A percentile compares a stretch with the other conserved stretches of the same genome.
Evolutionary conservation across 2,113 vertebrate species (phyloP).

Genomic region (Gavia stellata): DNA sequence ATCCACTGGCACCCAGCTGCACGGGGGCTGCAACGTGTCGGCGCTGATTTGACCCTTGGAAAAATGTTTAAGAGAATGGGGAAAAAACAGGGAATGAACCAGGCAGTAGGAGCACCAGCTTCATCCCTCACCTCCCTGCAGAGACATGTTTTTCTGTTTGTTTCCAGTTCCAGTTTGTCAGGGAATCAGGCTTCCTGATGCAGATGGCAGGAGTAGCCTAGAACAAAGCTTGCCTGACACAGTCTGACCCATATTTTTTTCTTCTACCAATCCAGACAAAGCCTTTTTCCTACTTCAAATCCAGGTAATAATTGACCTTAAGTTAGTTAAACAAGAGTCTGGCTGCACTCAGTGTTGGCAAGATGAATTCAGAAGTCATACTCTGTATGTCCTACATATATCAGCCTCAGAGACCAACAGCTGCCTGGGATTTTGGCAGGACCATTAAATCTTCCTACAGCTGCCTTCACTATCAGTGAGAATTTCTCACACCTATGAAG

Average conservation of each 20-base stretch:
- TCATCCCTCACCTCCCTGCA: neutral
- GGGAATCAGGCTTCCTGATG: neutral
- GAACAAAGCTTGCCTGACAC: neutral
- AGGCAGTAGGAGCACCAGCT: neutral
- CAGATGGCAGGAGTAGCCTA: neutral
- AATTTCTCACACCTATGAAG: neutral
- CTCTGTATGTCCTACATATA: neutral
- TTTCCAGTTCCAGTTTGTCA: neutral
- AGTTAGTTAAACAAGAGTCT: neutral
- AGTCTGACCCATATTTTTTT: neutral
- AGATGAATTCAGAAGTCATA: neutral
- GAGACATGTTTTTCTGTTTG: neutral
- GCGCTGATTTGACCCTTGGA: neutral
- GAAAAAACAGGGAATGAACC: neutral
- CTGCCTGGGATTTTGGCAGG: neutral
- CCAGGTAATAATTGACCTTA: neutral
- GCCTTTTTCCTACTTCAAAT: neutral
- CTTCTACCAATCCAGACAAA: neutral
- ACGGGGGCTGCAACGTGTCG: fast-evolving
- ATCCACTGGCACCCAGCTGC: neutral
- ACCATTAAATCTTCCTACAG: neutral
- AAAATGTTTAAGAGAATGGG: neutral
- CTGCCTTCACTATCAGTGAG: neutral
- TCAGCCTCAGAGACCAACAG: neutral
- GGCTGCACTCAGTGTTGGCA: neutral